Conservation (phyloP, 2,797 vertebrate genomes). For the Macroramphosus scolopax region DNA sequence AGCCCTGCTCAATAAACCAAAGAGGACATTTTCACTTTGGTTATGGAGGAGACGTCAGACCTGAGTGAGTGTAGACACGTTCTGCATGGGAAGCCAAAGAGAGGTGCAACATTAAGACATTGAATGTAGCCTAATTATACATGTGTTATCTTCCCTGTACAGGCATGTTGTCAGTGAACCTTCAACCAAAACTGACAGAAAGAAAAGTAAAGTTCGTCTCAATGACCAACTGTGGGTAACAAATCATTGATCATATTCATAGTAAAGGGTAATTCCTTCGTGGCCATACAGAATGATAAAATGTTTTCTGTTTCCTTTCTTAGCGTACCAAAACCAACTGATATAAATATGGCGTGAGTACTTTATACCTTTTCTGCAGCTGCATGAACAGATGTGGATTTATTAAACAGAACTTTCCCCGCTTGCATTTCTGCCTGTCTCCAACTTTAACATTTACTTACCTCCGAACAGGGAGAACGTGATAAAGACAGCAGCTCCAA, state of each 20-base stretch:
- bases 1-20: conserved; percentile 41
- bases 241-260: conserved; percentile 4
- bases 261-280: neutral
- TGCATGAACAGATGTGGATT: neutral
- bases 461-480: conserved; percentile 66
- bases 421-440: neutral
- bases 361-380: conserved; percentile 3
- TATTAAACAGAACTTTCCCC: neutral
- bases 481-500: conserved; percentile 58
- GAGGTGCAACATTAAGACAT: conserved; percentile 2
- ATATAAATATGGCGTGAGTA: conserved; percentile 75
- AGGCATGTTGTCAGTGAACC: conserved; percentile 62
- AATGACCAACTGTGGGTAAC: conserved; percentile 80
- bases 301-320: conserved; percentile 14
- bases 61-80: conserved; percentile 40
- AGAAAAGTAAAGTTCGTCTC: conserved; percentile 71
- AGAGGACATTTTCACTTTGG: conserved; percentile 14
- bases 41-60: conserved; percentile 54
- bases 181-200: conserved; percentile 61
- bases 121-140: too few relatives aligned
- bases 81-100: neutral
- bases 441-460: conserved; percentile 6
- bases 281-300: neutral
- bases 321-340: conserved; percentile 78
- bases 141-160: too few relatives aligned